Evolutionary conservation across 1,140 invertebrate species (phyloP), one percentile per base, ranked within the genome.

Genomic region (Calephelis nemesis): DNA sequence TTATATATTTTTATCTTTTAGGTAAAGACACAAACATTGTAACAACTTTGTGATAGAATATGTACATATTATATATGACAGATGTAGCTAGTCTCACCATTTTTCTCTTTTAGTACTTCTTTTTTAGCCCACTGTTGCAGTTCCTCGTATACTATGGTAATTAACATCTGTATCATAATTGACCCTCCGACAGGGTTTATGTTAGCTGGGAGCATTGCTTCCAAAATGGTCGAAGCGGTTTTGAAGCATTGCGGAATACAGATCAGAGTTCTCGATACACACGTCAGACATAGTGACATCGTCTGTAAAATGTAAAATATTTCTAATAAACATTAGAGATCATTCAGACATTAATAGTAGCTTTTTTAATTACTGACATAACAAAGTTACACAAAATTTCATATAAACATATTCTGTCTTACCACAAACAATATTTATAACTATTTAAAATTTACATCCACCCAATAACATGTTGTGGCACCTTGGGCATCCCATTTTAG

Each of bases 221-320:
- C 93, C 40, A 97, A 82, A 0, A 94, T 79, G 0, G 88, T 77
- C 0, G 93, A 89, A 0, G 93, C 90, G 67, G 92, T 93, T 4
- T 93, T 80, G 12, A 96, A 79, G 0, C 92, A 87, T 39, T 93
- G 86, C 0, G 95, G 94, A 8, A 95, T 75, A 69, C 94, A 95
- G 71, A 95, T 93, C 78, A 94, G 93, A 4, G 95, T 91, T 76
- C 96, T 93, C 0, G 93, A 93, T 62, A 96, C 93, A 74, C 95
- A 95, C 0, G 93, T 93, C n/a, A 97, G 82, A 11, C 95, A 93
- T 40, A 96, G 84, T 0, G 95, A 95, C 93, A 96, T 95, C 10
- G 95, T 93, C 92, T 92, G 79, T 30, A 85, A 87, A 68, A 68
- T 68, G 50, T 45, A 48, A 63, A 30, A 39, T 30, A 10, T 0